Base-by-base conservation (phyloP, 2,797 vertebrate species). In the Propithecus deckenii region DNA sequence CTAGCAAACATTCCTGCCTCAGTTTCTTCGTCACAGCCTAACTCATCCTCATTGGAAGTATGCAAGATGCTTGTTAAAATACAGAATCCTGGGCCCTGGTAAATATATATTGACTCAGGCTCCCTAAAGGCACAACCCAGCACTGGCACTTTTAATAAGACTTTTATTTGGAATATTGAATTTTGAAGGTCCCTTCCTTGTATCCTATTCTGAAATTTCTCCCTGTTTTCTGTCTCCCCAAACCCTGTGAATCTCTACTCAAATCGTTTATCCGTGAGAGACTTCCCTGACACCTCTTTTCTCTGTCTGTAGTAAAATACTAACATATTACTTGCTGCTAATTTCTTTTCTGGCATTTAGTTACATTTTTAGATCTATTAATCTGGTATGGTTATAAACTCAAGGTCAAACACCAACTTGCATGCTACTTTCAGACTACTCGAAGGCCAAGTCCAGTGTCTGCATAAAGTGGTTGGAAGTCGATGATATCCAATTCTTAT, bases 311-410 rank as follows among this genome's bases (percentile, higher is more conserved):
- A 38, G 57, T 72, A 63, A 94, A 89, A 90, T 61, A 32, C 10
- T 57, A 94, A 46, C 48, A 14, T 57, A 17, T 32, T 69, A n/a
- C 6, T 46, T 7, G 13, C 7, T 57, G 38, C 41, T 88, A 90
- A 92, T 87, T 57, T 92, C 23, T 74, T 52, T 76, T 43, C 32
- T 85, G 67, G 61, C 43, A 76, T 92, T 94, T 59, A 59, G 72
- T 63, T 75, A 72, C 25, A 61, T 55, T 88, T 93, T 88, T 35
- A 84, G 83, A 78, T 94, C 52, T 88, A 1, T 81, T 94, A 88
- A 88, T 81, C 22, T 52, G 32, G 23, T 43, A 67, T 72, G 86
- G 48, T 38, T 85, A n/a, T 32, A 93, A 91, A 88, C 35, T 97
- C 78, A 86, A 91, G 71, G 52, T 96, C 84, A 86, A 74, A 74